Evolutionary conservation across 2,797 vertebrate species (phyloP).

Genomic region (Chaenodraco wilsoni): DNA sequence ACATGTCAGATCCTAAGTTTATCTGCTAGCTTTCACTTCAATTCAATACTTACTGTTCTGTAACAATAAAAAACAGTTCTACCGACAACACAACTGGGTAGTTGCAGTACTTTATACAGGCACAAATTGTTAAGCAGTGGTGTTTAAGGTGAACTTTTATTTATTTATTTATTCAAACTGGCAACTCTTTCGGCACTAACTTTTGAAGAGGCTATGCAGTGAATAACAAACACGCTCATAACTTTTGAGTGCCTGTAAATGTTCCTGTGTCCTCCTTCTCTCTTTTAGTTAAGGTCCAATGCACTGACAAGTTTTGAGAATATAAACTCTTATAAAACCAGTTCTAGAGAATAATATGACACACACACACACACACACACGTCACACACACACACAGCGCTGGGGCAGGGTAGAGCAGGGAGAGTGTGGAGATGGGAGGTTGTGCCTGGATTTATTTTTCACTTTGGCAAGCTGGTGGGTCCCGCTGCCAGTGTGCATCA

Average conservation of each 20-base stretch:
- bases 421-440: background rate
- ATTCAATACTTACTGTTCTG: no score
- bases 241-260: slow-evolving; percentile 10
- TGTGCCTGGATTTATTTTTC: background rate
- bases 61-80: background rate
- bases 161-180: background rate
- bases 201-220: background rate
- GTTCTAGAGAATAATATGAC: background rate
- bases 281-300: background rate
- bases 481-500: background rate
- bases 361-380: background rate
- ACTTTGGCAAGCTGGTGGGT: background rate
- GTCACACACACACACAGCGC: background rate
- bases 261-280: background rate
- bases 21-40: background rate
- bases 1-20: background rate
- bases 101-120: background rate
- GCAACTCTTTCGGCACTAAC: background rate
- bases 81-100: background rate
- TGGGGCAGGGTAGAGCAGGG: background rate
- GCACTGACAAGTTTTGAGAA: background rate
- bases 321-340: background rate
- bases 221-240: slow-evolving; percentile 14
- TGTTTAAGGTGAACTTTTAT: background rate
- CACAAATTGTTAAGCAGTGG: background rate